Evolutionary conservation across 2,797 vertebrate species (phyloP).

Genomic region (Enteromius afrohamiltoni): DNA sequence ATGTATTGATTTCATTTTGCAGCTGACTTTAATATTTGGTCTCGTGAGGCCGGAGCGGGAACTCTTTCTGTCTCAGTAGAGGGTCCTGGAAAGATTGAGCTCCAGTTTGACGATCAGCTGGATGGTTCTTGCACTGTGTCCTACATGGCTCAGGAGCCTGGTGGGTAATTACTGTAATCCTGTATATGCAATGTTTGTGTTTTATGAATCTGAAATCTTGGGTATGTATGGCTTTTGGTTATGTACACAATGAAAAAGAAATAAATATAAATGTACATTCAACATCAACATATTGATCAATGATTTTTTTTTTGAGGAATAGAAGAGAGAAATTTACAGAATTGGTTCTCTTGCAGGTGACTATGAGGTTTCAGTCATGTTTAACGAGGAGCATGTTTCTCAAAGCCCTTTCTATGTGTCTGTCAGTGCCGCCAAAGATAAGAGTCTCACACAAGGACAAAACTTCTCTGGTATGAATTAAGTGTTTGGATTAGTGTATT

Average conservation of each 20-base stretch:
- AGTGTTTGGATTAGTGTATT: too few species aligned
- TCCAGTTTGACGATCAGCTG: slow-evolving; percentile 80
- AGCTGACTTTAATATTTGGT: slow-evolving; percentile 84
- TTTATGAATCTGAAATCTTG: not conserved
- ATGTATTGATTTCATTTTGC: slow-evolving; percentile 24
- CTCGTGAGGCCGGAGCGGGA: slow-evolving; percentile 79
- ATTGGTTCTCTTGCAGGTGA: slow-evolving; percentile 10
- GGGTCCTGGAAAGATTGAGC: slow-evolving; percentile 81
- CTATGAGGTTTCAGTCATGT: slow-evolving; percentile 28
- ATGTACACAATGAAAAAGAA: not conserved
- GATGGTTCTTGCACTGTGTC: slow-evolving; percentile 81
- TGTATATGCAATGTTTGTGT: not conserved
- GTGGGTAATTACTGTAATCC: slow-evolving; percentile 54
- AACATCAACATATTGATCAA: not conserved
- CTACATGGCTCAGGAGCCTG: slow-evolving; percentile 80
- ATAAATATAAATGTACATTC: not conserved
- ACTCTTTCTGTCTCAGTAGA: slow-evolving; percentile 80
- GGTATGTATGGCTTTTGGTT: not conserved
- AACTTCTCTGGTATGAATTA: slow-evolving; percentile 21
- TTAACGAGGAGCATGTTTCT: slow-evolving; percentile 8
- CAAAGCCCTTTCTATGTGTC: slow-evolving; percentile 24
- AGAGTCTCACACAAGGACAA: not conserved
- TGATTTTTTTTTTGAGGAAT: not conserved
- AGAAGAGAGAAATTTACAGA: not conserved
- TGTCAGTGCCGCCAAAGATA: not conserved